phyloP scores from a whole-genome alignment of 92 coral and sea anemone species.

The Porites cylindrica region DNA sequence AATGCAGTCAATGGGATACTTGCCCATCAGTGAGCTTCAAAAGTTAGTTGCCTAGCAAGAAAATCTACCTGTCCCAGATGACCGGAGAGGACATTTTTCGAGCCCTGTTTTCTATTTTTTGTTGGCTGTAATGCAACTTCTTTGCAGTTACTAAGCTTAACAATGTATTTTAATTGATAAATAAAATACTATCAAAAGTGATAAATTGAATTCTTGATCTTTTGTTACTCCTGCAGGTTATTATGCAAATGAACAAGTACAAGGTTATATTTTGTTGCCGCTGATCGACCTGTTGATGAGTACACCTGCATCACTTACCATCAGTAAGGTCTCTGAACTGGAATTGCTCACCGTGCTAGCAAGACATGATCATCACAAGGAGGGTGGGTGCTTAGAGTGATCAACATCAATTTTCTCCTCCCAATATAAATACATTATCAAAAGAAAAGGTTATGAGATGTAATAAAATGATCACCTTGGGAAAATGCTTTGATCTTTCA shows the following conservation, averaged over 20 bases:
- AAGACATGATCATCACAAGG: conserved; percentile 89
- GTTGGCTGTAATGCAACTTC: too few relatives aligned
- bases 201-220: neutral
- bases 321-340: conserved; percentile 93
- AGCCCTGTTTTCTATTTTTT: too few relatives aligned
- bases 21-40: too few relatives aligned
- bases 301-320: conserved; percentile 92
- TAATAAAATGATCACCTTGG: too few relatives aligned
- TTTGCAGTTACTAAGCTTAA: too few relatives aligned
- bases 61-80: too few relatives aligned
- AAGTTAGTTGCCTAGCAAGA: too few relatives aligned
- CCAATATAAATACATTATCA: too few relatives aligned
- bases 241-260: conserved; percentile 88
- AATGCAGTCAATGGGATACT: too few relatives aligned
- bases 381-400: conserved; percentile 57
- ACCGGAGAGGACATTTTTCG: too few relatives aligned
- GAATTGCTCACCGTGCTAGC: conserved; percentile 92
- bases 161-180: neutral
- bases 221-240: conserved; percentile 60
- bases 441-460: too few relatives aligned
- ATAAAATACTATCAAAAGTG: neutral
- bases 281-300: conserved; percentile 91
- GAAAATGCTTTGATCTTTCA: too few relatives aligned
- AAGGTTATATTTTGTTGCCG: conserved; percentile 80
- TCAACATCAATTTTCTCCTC: neutral